These are phyloP conservation scores for Mormyrus hasselquistii DNA, from an alignment of 2,797 vertebrate genomes.

Conservation along the genomic window DNA sequence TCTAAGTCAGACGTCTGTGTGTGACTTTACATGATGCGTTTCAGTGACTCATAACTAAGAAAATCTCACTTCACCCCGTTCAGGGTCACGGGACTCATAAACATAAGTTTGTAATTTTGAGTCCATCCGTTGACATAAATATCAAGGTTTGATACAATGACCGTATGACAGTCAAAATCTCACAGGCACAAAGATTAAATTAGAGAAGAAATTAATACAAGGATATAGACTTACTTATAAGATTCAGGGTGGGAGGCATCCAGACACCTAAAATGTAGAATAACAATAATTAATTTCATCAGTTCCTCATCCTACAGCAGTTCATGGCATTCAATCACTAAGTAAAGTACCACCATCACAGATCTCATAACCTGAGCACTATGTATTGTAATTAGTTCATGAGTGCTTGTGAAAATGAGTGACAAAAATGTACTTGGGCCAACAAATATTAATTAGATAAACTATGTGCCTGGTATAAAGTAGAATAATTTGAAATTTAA, in stretches of 20 bases:
- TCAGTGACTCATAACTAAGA: neutral
- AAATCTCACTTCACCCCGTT: neutral
- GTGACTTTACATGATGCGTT: neutral
- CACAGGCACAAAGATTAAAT: neutral
- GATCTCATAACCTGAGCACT: neutral
- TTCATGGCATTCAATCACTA: neutral
- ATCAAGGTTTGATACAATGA: neutral
- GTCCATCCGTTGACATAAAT: neutral
- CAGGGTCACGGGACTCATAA: neutral
- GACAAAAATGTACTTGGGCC: neutral
- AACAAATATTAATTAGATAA: neutral
- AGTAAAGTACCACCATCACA: neutral
- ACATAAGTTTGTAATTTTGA: neutral
- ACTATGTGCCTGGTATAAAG: neutral
- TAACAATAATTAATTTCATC: neutral
- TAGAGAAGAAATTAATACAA: neutral
- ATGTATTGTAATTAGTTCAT: neutral
- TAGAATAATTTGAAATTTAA: neutral
- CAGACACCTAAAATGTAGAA: slow-evolving; percentile 46
- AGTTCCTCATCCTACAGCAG: neutral
- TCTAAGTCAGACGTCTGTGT: neutral
- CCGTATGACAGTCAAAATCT: neutral
- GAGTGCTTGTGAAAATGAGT: neutral
- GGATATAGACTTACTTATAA: slow-evolving; percentile 38
- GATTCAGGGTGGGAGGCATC: slow-evolving; percentile 49